Base-by-base conservation (phyloP, 2,797 vertebrate species). In the Antrozous pallidus region DNA sequence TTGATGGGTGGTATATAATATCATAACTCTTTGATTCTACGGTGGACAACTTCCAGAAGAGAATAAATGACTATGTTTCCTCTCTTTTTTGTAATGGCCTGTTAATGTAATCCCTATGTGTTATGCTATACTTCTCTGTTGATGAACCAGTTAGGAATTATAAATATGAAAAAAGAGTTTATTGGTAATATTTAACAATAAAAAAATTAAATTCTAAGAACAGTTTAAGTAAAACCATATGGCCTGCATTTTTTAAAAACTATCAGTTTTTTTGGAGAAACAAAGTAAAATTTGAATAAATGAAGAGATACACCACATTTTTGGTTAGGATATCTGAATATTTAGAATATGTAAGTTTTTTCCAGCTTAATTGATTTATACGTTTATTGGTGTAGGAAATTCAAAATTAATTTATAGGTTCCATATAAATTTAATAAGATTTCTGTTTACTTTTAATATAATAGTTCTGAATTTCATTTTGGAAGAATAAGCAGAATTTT, bases 21-120 rank as follows among this genome's bases (percentile, higher is more conserved):
- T 92, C 71, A 54, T 81, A 95, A 93, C 56, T 92, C 95, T 94
- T 95, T 85, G 88, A 88, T 91, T 95, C 85, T 78, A 78, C 2
- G 17, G 20, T 14, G 33, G 47, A 61, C 31, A 80, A 69, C 38
- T 90, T 96, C 63, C 31, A 96, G 17, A 22, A 88, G 31, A 91
- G 33, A 91, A 49, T 89, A 94, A 95, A 70, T 95, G 71, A 51
- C 49, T 92, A 17, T 92, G 47, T 93, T 95, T 91, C 71, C 74
- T 92, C 17, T 92, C 17, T 94, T 90, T 84, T 89, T 87, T 74
- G 70, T 63, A 70, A 83, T 93, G 31, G 11, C 3, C 40, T 94
- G 54, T 93, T 93, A 95, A 92, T 58, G 9, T 63, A 86, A 31
- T 88, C 58, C 13, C 45, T 85, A 28, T 36, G 51, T 56, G 10